Evolutionary conservation across 1,140 invertebrate genomes (phyloP), one percentile per base, ranked within the genome.

Genomic region (Macrobrachium rosenbergii): DNA sequence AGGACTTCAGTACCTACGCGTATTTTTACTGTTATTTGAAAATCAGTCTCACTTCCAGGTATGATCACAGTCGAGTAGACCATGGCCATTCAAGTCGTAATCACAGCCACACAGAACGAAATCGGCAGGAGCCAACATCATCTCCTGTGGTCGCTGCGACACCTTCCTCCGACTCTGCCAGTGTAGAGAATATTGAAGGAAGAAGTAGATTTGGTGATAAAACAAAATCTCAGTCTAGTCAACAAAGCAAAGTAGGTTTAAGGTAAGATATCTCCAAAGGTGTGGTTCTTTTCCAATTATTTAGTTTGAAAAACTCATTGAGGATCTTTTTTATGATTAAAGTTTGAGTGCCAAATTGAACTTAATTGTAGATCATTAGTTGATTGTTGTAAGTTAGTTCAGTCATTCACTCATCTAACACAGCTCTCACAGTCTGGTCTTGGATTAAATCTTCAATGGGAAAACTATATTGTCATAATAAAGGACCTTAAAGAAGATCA

Each of bases 151-250:
- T 52, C 12, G 16, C 21, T 28, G 59, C 37, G 16, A 21, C 14
- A 21, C 63, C 78, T 45, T 59, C 23, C 17, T 43, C 45, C 7
- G 59, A 79, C 14, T 21, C 85, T 10, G 19, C 14, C 2, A 7
- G 60, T 28, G 52, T 21, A 45, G 62, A 17, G 21, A 58, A 12
- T 7, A 45, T 63, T 37, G 28, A 77, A 28, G 28, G 45, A 23
- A 77, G 76, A 58, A 59, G 62, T 23, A n/a, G 59, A 14, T 19
- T 37, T 64, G 63, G 73, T 45, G 19, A 64, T 21, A 43, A 76
- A 23, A 63, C 67, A 73, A 80, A 81, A 52, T n/a, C 7, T 59
- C 85, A 87, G 67, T 87, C 85, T 87, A 87, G 85, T 87, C 85
- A 87, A 23, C 78, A 78, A 58, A 87, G 58, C 52, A 59, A 52